Base-by-base conservation (phyloP, 1,140 invertebrate genomes). In the Zaprionus tsacasi region DNA sequence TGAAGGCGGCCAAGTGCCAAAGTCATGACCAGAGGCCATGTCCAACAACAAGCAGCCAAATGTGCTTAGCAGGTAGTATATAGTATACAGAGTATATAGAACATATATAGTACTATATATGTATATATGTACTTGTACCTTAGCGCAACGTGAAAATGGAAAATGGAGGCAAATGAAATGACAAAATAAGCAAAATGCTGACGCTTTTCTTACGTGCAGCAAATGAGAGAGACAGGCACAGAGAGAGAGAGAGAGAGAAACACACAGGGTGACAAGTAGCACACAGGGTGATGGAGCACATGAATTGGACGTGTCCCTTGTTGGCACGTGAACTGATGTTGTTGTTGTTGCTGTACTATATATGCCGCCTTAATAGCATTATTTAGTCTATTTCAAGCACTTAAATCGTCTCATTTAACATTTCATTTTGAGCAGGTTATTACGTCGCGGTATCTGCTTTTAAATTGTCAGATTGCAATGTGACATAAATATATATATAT, bases 21-120 rank as follows among this genome's bases (percentile, higher is more conserved):
- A 71, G 82, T 86, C 82, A 86, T 70, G 82, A 86, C 75, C 82
- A 85, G 36, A 82, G 52, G 56, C 73, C 67, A 75, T 56, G 8
- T 15, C 43, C 45, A 50, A 50, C 45, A 67, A 45, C 43, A 36
- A 12, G 27, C 15, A n/a, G 64, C 30, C 38, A 50, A 82, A 76
- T 86, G 70, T 86, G 82, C 64, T 54, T 55, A 57, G 35, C 21
- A 70, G 36, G 38, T 57, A 43, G 45, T 57, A 73, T 70, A 73
- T 12, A 52, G 10, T 30, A 17, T n/a, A 17, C n/a, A 12, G 5
- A 69, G 17, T 25, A 50, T 50, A 50, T 25, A 50, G 17, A 10
- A 36, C 45, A 68, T 17, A 36, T 57, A 36, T 27, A 57, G 57
- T 50, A 50, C 13, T 55, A 56, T 70, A 36, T 38, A 13, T 54